A percentile compares a stretch with the other conserved stretches of the same genome.
phyloP scores from a whole-genome alignment of 2,113 vertebrate genomes.

The Genyomyrus donnyi region DNA sequence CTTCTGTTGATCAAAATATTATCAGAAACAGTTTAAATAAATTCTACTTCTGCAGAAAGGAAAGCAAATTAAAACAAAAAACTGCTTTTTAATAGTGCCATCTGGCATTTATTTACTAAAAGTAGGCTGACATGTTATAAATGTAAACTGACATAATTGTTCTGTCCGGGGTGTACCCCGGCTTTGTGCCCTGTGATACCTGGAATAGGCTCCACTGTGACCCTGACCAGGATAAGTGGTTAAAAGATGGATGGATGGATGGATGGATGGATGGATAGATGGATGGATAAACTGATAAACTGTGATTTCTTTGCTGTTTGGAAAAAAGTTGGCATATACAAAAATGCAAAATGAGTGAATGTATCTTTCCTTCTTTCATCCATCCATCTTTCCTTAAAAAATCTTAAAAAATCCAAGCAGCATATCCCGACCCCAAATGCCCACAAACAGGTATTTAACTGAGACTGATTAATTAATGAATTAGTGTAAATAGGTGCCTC shows the following conservation, averaged over 20 bases:
- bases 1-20: slow-evolving; percentile 4
- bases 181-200: background rate
- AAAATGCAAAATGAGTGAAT: background rate
- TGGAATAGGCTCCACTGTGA: background rate
- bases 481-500: background rate
- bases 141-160: background rate
- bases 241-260: background rate
- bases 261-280: background rate
- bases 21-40: background rate
- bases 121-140: background rate
- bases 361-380: background rate
- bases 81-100: background rate
- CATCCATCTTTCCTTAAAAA: background rate
- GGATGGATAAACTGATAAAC: background rate
- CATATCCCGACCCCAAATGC: background rate
- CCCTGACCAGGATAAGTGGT: background rate
- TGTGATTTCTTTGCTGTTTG: background rate
- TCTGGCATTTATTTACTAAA: background rate
- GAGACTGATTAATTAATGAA: background rate
- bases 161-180: background rate
- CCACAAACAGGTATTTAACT: background rate
- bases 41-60: background rate
- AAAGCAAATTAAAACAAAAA: background rate
- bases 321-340: background rate
- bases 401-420: background rate